phyloP scores from a whole-genome alignment of 2,888 invertebrate genomes.

The Doris montereyensis region DNA sequence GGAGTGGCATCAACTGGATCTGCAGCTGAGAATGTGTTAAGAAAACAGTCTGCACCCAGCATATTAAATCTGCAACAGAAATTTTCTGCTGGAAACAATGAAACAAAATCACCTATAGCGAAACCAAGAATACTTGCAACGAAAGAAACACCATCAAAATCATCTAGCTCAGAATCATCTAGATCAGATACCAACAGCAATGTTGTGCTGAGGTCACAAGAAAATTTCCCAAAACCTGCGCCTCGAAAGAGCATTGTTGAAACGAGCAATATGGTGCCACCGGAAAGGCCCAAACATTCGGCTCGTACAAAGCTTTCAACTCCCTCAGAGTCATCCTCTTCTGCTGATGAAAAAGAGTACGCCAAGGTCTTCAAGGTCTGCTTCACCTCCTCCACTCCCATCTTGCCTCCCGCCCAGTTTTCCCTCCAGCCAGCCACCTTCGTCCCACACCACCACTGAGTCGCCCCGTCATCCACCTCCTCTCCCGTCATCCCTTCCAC shows the following conservation, averaged over 20 bases:
- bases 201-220: no score
- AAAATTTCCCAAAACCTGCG: background rate
- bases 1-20: no score
- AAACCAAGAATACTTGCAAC: no score
- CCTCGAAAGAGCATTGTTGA: background rate
- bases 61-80: constrained; percentile 22
- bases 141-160: no score
- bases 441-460: background rate
- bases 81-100: no score
- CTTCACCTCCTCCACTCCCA: constrained; percentile 50
- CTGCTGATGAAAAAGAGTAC: background rate
- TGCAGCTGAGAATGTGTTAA: background rate
- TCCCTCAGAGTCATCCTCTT: background rate
- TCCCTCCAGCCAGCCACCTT: constrained; percentile 39
- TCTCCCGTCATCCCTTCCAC: constrained; percentile 17
- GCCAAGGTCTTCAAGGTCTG: constrained; percentile 30
- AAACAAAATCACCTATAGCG: no score
- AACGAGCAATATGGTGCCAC: no score
- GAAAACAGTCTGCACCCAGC: background rate
- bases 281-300: no score
- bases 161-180: no score
- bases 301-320: no score
- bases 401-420: constrained; percentile 42
- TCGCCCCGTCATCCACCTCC: constrained; percentile 27
- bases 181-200: no score